Percentiles rank a stretch among this genome's conserved stretches.
Evolutionary conservation across 1,140 invertebrate species (phyloP).

Genomic region (Hypsibius dujardini): DNA sequence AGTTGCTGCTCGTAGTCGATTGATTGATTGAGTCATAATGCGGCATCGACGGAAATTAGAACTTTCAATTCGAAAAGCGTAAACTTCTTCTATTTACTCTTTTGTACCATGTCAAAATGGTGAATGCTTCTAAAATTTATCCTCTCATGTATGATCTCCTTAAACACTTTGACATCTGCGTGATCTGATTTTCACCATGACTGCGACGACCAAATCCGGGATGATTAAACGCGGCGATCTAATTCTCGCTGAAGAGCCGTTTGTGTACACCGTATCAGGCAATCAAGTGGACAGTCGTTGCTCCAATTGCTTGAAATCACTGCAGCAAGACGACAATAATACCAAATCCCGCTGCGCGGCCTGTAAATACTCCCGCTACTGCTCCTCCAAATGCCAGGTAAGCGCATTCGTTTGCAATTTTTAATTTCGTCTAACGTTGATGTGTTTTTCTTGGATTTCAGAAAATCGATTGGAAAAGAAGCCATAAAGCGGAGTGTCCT

Average conservation of each 20-base stretch:
- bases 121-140: too few relatives aligned
- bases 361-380: background rate
- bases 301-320: background rate
- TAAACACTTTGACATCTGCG: too few relatives aligned
- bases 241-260: background rate
- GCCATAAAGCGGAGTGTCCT: background rate
- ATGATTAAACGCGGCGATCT: background rate
- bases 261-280: background rate
- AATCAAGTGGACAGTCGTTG: background rate
- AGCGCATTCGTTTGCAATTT: background rate
- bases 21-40: too few relatives aligned
- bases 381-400: background rate
- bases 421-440: background rate
- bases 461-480: background rate
- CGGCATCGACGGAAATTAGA: too few relatives aligned
- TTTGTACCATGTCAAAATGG: too few relatives aligned
- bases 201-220: too few relatives aligned
- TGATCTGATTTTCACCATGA: too few relatives aligned
- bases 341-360: background rate
- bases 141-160: too few relatives aligned
- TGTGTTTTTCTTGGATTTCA: background rate
- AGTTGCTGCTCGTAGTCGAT: too few relatives aligned
- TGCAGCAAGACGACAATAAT: background rate
- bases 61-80: too few relatives aligned
- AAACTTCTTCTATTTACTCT: too few relatives aligned